phyloP scores from a whole-genome alignment of 2,888 invertebrate genomes.

The Fabriciana adippe region DNA sequence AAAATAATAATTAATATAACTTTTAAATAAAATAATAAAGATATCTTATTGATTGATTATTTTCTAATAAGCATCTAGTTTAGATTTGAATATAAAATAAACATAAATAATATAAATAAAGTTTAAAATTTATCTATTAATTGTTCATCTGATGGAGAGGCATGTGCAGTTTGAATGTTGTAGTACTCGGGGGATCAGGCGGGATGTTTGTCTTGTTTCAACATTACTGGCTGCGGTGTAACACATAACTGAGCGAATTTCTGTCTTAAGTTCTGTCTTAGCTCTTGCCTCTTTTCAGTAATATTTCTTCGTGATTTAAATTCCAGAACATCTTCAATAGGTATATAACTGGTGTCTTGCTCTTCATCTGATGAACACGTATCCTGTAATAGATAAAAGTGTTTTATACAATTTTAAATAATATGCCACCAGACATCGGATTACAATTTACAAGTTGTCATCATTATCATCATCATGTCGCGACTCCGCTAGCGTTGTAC shows the following conservation, averaged over 20 bases:
- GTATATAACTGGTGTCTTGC: conserved; percentile 90
- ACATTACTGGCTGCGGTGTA: conserved; percentile 59
- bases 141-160: conserved; percentile 10
- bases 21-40: conserved; percentile 4
- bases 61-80: background rate
- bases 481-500: background rate
- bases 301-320: conserved; percentile 92
- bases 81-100: conserved; percentile 23
- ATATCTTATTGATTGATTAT: conserved; percentile 10
- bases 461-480: background rate
- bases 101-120: conserved; percentile 24
- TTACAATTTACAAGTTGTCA: too few relatives aligned
- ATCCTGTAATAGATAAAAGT: conserved; percentile 79
- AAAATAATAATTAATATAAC: conserved; percentile 7
- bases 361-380: conserved; percentile 90
- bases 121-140: conserved; percentile 16
- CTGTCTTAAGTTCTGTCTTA: conserved; percentile 90
- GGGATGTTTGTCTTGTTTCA: conserved; percentile 53
- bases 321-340: conserved; percentile 93
- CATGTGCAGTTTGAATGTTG: conserved; percentile 50
- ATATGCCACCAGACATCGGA: background rate
- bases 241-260: conserved; percentile 91
- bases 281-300: conserved; percentile 89
- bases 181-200: conserved; percentile 47
- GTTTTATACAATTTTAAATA: background rate